phyloP scores from a whole-genome alignment of 2,888 invertebrate species.

The Philereme transversata region DNA sequence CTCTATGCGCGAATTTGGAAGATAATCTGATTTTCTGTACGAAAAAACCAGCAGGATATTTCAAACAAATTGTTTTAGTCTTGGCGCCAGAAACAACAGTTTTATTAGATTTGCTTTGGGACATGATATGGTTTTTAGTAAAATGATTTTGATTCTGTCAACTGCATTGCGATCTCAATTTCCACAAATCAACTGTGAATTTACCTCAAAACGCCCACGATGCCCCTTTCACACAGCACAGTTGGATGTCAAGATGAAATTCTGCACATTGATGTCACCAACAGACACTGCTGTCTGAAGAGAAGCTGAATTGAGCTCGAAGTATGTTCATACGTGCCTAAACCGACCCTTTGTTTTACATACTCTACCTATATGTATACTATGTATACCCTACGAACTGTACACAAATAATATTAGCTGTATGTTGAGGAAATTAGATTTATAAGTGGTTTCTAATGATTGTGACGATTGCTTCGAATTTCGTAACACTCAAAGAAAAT shows the following conservation, averaged over 20 bases:
- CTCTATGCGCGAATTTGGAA: background rate
- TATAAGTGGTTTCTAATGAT: no score
- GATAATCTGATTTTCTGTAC: background rate
- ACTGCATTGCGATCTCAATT: background rate
- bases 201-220: conserved; percentile 5
- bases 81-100: no score
- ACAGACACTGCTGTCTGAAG: conserved; percentile 16
- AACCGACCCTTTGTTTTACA: no score
- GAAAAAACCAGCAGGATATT: conserved; percentile 2
- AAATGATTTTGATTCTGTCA: background rate
- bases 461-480: no score
- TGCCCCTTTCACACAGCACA: conserved; percentile 6
- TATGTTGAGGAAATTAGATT: no score
- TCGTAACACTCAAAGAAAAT: no score
- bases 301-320: conserved; percentile 17
- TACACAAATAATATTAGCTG: no score
- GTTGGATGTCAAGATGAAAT: conserved; percentile 9
- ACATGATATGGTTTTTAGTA: no score
- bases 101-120: no score
- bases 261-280: conserved; percentile 17
- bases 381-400: no score
- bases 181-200: conserved; percentile 1
- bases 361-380: no score
- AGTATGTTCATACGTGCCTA: background rate
- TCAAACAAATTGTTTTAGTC: background rate